These are phyloP conservation scores for Bombyx mori DNA, from an alignment of 1,140 invertebrate genomes.

Conservation along the genomic window DNA sequence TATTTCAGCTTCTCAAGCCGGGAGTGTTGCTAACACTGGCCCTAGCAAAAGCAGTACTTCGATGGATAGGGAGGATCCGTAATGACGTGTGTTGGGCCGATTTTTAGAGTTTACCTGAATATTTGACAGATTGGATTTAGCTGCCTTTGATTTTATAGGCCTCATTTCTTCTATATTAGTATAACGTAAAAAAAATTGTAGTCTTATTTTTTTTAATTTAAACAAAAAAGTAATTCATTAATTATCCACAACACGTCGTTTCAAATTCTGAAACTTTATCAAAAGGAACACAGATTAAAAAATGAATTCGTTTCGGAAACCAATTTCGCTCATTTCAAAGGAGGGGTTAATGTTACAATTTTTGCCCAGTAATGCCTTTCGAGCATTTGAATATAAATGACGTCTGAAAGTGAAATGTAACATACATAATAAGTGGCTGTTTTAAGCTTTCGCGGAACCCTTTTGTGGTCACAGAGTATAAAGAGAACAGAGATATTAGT, in stretches of 20 bases:
- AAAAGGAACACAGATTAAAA: constrained; percentile 25
- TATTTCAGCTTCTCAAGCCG: no score
- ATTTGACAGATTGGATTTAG: no score
- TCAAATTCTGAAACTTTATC: constrained; percentile 8
- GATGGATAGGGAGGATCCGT: no score
- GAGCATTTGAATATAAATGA: constrained; percentile 71
- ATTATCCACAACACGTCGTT: neutral
- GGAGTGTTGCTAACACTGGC: no score
- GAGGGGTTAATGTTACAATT: constrained; percentile 62
- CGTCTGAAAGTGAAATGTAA: constrained; percentile 71
- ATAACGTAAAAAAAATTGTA: no score
- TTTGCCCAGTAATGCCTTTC: constrained; percentile 68
- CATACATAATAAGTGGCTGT: constrained; percentile 71
- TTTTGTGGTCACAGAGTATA: constrained; percentile 62
- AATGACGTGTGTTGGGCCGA: no score
- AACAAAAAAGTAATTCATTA: constrained; percentile 1
- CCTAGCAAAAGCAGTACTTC: no score
- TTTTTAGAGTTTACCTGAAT: no score
- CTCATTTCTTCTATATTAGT: no score
- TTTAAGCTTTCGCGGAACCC: constrained; percentile 67
- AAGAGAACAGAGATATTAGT: constrained; percentile 18
- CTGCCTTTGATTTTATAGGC: no score
- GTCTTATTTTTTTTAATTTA: neutral
- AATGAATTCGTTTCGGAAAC: constrained; percentile 40
- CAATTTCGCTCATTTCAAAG: constrained; percentile 62